phyloP scores from a whole-genome alignment of 2,797 vertebrate genomes.

The Champsocephalus esox region DNA sequence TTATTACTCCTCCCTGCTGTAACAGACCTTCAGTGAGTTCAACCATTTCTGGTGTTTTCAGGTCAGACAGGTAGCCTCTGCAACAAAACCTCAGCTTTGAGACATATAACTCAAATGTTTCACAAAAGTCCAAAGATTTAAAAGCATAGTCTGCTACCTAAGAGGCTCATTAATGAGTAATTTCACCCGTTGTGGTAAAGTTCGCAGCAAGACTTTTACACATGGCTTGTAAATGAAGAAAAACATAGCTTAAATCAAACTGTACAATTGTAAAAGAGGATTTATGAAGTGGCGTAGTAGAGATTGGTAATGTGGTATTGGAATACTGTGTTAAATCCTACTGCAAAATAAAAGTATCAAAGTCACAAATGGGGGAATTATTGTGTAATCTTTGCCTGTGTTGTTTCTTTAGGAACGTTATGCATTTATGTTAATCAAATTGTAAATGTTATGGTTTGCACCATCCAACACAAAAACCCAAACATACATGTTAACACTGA shows the following conservation, averaged over 20 bases:
- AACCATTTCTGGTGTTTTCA: constrained; percentile 26
- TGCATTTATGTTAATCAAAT: not conserved
- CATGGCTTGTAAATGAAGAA: constrained; percentile 57
- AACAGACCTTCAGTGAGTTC: constrained; percentile 20
- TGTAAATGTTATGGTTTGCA: constrained; percentile 3
- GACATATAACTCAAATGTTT: constrained; percentile 25
- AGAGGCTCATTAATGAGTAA: constrained; percentile 58
- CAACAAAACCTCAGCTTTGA: constrained; percentile 20
- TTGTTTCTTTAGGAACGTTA: not conserved
- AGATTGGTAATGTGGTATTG: constrained; percentile 35
- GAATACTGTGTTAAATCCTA: constrained; percentile 21
- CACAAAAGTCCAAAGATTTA: constrained; percentile 32
- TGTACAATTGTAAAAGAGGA: constrained; percentile 58
- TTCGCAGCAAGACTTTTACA: constrained; percentile 56
- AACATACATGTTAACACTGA: constrained; percentile 29
- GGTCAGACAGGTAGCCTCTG: constrained; percentile 27
- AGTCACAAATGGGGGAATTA: not conserved
- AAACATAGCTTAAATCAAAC: constrained; percentile 59
- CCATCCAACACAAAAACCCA: constrained; percentile 9
- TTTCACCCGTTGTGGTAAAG: constrained; percentile 52
- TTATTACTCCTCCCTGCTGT: constrained; percentile 15
- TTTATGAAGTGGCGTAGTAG: constrained; percentile 59
- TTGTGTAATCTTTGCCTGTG: not conserved
- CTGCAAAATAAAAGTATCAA: constrained; percentile 26
- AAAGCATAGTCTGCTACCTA: constrained; percentile 29